Evolutionary conservation across 2,113 vertebrate genomes (phyloP).

Genomic region (Brachypteracias leptosomus): DNA sequence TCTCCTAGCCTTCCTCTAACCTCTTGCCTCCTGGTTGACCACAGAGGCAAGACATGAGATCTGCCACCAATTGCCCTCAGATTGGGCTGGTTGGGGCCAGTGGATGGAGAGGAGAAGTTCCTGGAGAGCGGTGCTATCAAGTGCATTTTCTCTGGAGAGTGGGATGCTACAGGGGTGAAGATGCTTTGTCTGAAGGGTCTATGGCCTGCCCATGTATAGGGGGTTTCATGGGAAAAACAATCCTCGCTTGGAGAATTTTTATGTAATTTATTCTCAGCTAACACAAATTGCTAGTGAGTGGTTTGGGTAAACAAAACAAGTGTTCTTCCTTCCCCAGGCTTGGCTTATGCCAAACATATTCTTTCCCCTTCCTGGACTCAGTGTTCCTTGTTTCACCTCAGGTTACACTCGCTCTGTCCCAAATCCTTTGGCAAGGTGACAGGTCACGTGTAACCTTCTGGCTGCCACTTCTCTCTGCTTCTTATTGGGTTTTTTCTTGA

Average conservation of each 20-base stretch:
- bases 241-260: not conserved
- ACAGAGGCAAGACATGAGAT: not conserved
- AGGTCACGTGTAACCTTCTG: not conserved
- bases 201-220: not conserved
- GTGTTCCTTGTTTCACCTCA: not conserved
- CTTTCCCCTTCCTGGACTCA: not conserved
- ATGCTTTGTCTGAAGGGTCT: not conserved
- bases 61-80: fast-evolving
- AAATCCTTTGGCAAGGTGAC: not conserved
- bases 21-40: not conserved
- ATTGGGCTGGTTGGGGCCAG: not conserved
- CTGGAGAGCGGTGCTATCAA: not conserved
- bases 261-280: not conserved
- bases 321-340: not conserved
- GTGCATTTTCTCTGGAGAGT: not conserved
- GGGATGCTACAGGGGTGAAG: not conserved
- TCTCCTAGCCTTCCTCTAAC: not conserved
- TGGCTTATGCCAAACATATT: not conserved
- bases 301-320: not conserved
- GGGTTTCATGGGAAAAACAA: not conserved
- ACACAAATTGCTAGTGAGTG: not conserved
- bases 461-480: not conserved
- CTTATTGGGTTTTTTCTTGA: not conserved
- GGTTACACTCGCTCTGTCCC: not conserved
- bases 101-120: fast-evolving